phyloP scores from a whole-genome alignment of 1,140 invertebrate genomes.

The Drosophila lini region DNA sequence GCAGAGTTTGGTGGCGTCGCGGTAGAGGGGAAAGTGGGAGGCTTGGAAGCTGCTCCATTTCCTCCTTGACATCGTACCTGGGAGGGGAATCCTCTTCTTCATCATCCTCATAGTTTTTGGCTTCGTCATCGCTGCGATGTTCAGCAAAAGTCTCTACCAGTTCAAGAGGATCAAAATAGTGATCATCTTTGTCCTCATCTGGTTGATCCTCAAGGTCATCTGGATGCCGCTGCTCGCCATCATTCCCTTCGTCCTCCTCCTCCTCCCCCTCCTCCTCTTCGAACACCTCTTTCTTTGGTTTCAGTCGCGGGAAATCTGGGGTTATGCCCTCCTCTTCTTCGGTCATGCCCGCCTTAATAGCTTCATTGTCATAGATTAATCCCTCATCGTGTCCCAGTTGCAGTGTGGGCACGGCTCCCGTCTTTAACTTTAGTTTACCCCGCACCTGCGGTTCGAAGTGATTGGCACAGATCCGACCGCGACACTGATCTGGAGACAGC shows the following conservation, averaged over 20 bases:
- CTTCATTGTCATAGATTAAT: conserved; percentile 67
- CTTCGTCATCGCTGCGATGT: conserved; percentile 46
- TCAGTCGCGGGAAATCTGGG: conserved; percentile 15
- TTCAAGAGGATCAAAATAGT: conserved; percentile 65
- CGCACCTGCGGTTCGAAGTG: conserved; percentile 74
- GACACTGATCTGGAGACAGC: conserved; percentile 57
- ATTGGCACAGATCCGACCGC: conserved; percentile 72
- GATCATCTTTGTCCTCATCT: conserved; percentile 46
- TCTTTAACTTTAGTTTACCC: conserved; percentile 72
- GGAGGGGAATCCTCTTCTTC: conserved; percentile 14
- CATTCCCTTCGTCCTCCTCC: conserved; percentile 22
- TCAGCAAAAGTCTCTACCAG: conserved; percentile 67
- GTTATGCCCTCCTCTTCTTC: conserved; percentile 37
- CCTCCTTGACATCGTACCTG: conserved; percentile 7
- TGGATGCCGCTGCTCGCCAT: conserved; percentile 10
- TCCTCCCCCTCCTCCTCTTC: conserved; percentile 30
- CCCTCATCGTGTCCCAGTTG: conserved; percentile 73
- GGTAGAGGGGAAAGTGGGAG: conserved; percentile 7
- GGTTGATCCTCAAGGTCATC: conserved; percentile 16
- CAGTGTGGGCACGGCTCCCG: conserved; percentile 73
- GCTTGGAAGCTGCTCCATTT: conserved; percentile 43
- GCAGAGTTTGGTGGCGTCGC: background rate
- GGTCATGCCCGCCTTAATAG: conserved; percentile 52
- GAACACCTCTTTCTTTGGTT: conserved; percentile 28
- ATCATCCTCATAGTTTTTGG: conserved; percentile 26